Conservation (phyloP, 2,888 invertebrate species). For the Opisthograptis luteolata region DNA sequence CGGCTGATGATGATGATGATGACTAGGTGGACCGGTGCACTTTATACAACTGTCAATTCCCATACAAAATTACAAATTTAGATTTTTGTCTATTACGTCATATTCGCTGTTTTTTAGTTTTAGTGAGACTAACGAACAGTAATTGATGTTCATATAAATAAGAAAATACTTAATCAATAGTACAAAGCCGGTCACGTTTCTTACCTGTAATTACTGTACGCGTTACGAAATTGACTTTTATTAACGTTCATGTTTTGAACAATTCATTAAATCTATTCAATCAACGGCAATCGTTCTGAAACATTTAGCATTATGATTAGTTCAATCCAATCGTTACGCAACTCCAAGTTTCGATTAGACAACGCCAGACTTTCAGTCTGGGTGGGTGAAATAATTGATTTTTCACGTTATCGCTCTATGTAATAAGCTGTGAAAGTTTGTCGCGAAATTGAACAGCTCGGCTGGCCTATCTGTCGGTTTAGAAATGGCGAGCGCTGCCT, state of each 20-base stretch:
- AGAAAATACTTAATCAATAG: too few species aligned
- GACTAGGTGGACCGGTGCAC: too few species aligned
- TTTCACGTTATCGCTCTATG: slow-evolving; percentile 16
- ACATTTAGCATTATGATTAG: slow-evolving; percentile 8
- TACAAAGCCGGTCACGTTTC: not conserved
- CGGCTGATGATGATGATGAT: too few species aligned
- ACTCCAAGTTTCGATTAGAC: slow-evolving; percentile 17
- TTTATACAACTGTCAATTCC: too few species aligned
- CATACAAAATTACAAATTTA: too few species aligned
- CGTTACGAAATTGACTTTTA: not conserved
- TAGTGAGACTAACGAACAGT: too few species aligned
- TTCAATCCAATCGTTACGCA: slow-evolving; percentile 15
- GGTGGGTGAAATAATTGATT: slow-evolving; percentile 22
- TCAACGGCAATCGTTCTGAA: slow-evolving; percentile 4
- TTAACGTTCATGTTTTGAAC: not conserved
- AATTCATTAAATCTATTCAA: not conserved
- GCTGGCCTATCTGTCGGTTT: not conserved
- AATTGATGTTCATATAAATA: too few species aligned
- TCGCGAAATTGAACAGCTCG: slow-evolving; percentile 3
- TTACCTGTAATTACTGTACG: not conserved
- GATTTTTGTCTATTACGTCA: too few species aligned
- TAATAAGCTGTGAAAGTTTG: slow-evolving; percentile 24
- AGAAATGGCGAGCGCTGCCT: slow-evolving; percentile 6
- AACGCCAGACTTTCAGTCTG: slow-evolving; percentile 24
- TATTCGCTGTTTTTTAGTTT: too few species aligned